Base-by-base conservation (phyloP, 2,888 invertebrate genomes). In the Phlogophora meticulosa region DNA sequence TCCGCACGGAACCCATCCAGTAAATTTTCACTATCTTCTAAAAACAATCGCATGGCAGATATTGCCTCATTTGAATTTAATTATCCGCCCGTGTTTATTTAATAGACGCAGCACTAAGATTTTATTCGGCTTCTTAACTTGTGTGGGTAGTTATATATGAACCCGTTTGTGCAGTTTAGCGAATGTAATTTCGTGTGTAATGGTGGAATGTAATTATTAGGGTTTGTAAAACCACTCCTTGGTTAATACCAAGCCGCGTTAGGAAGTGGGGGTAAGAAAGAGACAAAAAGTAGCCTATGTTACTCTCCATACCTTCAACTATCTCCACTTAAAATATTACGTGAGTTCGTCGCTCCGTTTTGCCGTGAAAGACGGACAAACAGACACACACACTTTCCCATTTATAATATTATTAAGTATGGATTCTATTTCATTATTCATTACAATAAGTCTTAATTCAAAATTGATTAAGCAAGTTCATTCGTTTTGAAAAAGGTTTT, bases 31-130 rank as follows among this genome's bases (percentile, higher is more conserved):
- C 46, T 42, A 74, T 80, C 69, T 67, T 46, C 58, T 67, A 66
- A 66, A 75, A 64, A 73, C 74, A 84, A 79, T 81, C 78, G 76
- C 71, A 57, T 71, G 74, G 72, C 78, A 69, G 76, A 82, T 86
- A 82, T 81, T 75, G 80, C 81, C 81, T 83, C 84, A 87, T 90
- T 90, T 87, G 82, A 86, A 87, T 88, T 86, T 89, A 87, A 90
- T 88, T 88, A 87, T 80, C 63, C 75, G 56, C 69, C 46, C 76
- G 70, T 73, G 68, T 81, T 72, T 74, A 67, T 78, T 62, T 77
- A 81, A 84, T 78, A 78, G 74, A 59, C 58, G 34, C 34, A 51
- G 67, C 66, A 75, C 75, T 82, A 64, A 76, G 77, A 71, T 83
- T 83, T 73, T 68, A 78, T 76, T 78, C 43, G 52, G 45, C 45